Evolutionary conservation across 2,888 invertebrate genomes (phyloP).

Genomic region (Drosophila meridiana): DNA sequence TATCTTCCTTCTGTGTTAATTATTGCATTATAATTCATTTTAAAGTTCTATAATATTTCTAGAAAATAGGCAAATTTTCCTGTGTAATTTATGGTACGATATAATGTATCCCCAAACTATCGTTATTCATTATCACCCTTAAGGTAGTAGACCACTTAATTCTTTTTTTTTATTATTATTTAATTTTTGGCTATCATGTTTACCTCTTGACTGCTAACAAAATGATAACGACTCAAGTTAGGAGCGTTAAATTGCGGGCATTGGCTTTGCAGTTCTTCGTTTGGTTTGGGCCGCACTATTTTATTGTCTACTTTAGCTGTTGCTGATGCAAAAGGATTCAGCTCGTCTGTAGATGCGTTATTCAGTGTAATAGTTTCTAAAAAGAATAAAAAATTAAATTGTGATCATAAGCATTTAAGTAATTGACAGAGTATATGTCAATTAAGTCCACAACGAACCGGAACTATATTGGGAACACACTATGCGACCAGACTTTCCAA

Average conservation of each 20-base stretch:
- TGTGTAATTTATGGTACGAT: no score
- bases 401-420: background rate
- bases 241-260: slow-evolving; percentile 86
- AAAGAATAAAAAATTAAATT: background rate
- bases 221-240: slow-evolving; percentile 87
- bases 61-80: no score
- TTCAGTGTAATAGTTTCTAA: slow-evolving; percentile 27
- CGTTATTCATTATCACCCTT: background rate
- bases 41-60: no score
- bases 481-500: slow-evolving; percentile 51
- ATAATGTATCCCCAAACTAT: no score
- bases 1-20: no score
- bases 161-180: background rate
- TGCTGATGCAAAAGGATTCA: background rate
- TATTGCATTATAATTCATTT: no score
- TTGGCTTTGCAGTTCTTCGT: slow-evolving; percentile 50
- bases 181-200: slow-evolving; percentile 79
- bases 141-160: background rate
- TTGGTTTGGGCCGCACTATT: slow-evolving; percentile 34
- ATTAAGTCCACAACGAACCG: slow-evolving; percentile 25
- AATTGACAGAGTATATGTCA: background rate
- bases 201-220: slow-evolving; percentile 87
- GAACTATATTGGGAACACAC: slow-evolving; percentile 31
- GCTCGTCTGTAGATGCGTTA: slow-evolving; percentile 39
- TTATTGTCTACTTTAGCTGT: slow-evolving; percentile 35